phyloP scores from a whole-genome alignment of 2,888 invertebrate species.

The Drosophila testacea region DNA sequence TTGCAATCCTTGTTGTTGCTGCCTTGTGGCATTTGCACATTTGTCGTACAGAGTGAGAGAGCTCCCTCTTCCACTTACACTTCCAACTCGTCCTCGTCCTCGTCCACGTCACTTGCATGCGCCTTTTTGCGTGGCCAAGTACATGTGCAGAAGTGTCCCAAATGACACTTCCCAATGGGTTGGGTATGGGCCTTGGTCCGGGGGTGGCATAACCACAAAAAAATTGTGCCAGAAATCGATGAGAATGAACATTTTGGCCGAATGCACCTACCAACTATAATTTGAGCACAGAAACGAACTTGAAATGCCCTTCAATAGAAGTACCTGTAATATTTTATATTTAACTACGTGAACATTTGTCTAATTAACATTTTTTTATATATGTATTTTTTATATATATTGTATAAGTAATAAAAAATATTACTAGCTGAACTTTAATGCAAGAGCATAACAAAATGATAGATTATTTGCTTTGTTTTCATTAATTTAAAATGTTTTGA shows the following conservation, averaged over 20 bases:
- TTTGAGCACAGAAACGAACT: neutral
- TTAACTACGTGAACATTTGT: too few relatives aligned
- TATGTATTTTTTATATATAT: too few relatives aligned
- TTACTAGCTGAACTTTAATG: too few relatives aligned
- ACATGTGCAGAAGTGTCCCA: conserved; percentile 72
- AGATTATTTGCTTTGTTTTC: conserved; percentile 2
- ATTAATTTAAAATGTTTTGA: conserved; percentile 40
- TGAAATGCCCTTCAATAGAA: conserved; percentile 18
- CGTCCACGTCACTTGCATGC: conserved; percentile 73
- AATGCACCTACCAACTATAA: conserved; percentile 14
- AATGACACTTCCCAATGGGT: conserved; percentile 62
- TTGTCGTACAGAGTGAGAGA: conserved; percentile 27
- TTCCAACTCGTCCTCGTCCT: conserved; percentile 12
- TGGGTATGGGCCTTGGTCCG: conserved; percentile 17
- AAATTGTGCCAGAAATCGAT: conserved; percentile 63
- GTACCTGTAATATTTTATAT: too few relatives aligned
- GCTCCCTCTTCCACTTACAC: neutral
- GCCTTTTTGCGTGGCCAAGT: conserved; percentile 79
- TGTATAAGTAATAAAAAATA: too few relatives aligned
- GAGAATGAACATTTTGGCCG: conserved; percentile 39
- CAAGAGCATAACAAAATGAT: too few relatives aligned
- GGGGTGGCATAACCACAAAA: conserved; percentile 55
- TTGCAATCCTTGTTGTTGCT: conserved; percentile 20
- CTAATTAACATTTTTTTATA: too few relatives aligned
- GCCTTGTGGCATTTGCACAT: conserved; percentile 60